phyloP scores from a whole-genome alignment of 1,140 invertebrate species.

The Geopemphigus sp. region DNA sequence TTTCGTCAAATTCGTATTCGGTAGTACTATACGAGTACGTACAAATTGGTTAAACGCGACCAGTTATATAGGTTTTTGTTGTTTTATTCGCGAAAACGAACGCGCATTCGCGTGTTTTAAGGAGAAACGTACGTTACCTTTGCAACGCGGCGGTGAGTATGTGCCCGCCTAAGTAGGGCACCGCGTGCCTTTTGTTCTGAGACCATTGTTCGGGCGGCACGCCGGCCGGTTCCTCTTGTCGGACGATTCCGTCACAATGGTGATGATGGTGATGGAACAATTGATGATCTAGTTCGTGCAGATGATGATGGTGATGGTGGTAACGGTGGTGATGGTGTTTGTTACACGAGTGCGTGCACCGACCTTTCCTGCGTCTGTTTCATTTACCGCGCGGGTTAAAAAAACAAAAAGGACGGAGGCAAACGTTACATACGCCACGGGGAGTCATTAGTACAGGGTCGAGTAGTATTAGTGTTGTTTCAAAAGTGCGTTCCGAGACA shows the following conservation, averaged over 20 bases:
- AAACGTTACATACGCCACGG: background rate
- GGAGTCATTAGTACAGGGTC: background rate
- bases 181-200: conserved; percentile 7
- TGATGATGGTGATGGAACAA: conserved; percentile 46
- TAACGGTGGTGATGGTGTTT: conserved; percentile 37
- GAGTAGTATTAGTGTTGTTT: background rate
- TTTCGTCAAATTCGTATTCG: too few relatives aligned
- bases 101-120: too few relatives aligned
- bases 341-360: conserved; percentile 37
- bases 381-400: background rate
- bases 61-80: too few relatives aligned
- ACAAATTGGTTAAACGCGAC: too few relatives aligned
- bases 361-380: conserved; percentile 31
- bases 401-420: background rate
- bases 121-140: conserved; percentile 1
- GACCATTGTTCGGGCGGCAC: background rate
- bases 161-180: conserved; percentile 40
- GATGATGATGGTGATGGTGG: conserved; percentile 37
- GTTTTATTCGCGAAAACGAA: too few relatives aligned
- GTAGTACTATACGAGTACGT: too few relatives aligned
- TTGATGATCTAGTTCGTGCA: conserved; percentile 33
- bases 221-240: background rate
- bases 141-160: conserved; percentile 38
- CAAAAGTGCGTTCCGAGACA: background rate
- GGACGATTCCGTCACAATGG: conserved; percentile 25